Conservation (phyloP, 2,888 invertebrate genomes). For the Microctonus brassicae region DNA sequence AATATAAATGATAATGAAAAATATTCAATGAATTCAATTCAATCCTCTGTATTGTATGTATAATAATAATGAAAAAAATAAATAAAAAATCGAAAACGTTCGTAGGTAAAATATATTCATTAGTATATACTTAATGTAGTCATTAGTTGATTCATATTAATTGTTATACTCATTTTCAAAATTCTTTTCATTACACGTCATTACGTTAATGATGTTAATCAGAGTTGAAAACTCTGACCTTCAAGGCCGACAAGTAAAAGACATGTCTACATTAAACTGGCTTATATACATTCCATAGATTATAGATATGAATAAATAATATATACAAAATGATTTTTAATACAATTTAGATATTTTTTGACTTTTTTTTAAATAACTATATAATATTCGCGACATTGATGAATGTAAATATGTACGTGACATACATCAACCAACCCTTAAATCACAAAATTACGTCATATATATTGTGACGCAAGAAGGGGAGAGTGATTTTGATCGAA, state of each 20-base stretch:
- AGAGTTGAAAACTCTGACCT: background rate
- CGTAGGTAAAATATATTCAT: too few species aligned
- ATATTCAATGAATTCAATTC: background rate
- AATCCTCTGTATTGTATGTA: background rate
- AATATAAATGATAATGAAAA: background rate
- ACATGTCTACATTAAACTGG: background rate
- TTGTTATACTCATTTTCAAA: background rate
- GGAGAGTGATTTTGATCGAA: constrained; percentile 13
- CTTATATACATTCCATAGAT: too few species aligned
- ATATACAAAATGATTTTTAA: too few species aligned
- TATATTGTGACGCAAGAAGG: background rate
- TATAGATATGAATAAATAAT: too few species aligned
- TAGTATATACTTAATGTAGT: too few species aligned
- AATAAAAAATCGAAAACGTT: background rate
- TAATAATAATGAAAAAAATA: background rate
- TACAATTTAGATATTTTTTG: too few species aligned
- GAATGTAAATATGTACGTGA: too few species aligned
- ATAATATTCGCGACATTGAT: too few species aligned
- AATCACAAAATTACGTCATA: constrained; percentile 1
- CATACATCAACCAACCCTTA: background rate
- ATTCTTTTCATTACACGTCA: background rate
- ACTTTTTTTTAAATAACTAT: too few species aligned
- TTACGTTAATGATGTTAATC: too few species aligned
- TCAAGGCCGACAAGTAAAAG: background rate
- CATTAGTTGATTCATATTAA: too few species aligned